phyloP scores from a whole-genome alignment of 2,797 vertebrate species.

The Poecilia picta region DNA sequence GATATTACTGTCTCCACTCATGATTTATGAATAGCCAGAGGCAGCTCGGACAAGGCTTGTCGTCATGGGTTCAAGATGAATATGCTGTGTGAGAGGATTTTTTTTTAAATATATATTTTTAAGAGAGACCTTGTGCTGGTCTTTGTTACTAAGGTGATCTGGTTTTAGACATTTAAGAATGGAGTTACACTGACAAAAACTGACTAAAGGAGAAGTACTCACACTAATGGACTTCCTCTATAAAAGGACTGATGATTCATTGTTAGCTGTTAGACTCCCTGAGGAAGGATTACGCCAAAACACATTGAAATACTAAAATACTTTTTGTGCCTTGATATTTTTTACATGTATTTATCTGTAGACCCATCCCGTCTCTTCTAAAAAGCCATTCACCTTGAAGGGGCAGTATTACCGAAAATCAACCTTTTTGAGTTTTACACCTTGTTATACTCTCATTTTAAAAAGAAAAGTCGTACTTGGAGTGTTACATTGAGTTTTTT shows the following conservation, averaged over 20 bases:
- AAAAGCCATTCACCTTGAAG: background rate
- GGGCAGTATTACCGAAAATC: background rate
- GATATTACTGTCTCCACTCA: background rate
- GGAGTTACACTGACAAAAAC: background rate
- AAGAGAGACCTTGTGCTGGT: background rate
- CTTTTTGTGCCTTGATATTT: background rate
- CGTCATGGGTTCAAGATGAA: background rate
- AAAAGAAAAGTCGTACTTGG: no score
- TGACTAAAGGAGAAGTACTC: background rate
- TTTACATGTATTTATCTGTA: background rate
- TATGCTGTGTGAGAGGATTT: background rate
- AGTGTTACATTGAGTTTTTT: no score
- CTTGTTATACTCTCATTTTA: no score
- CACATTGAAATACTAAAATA: background rate
- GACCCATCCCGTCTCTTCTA: background rate
- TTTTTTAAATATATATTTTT: no score
- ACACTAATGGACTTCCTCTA: background rate
- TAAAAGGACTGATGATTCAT: background rate
- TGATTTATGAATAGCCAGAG: conserved; percentile 1
- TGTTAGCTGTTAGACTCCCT: background rate
- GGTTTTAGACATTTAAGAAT: background rate
- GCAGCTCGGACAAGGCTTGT: background rate
- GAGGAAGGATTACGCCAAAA: background rate
- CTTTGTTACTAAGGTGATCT: background rate
- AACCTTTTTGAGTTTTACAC: no score